Percentiles rank a stretch among this genome's conserved stretches.
These are phyloP conservation scores for Brachypteracias leptosomus DNA, from an alignment of 2,113 vertebrate genomes.

Conservation along the genomic window DNA sequence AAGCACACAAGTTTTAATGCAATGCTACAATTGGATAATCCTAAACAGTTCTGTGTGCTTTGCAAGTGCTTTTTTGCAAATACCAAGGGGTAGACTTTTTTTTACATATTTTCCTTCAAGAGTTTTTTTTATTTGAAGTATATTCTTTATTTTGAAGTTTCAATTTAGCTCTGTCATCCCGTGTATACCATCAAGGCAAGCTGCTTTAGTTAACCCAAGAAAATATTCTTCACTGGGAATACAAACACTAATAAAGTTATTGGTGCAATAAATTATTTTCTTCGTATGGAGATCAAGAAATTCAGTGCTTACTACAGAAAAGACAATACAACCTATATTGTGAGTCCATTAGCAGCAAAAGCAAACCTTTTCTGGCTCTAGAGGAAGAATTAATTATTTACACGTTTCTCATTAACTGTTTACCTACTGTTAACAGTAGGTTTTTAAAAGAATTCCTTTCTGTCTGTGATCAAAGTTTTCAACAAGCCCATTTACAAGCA, in stretches of 20 bases:
- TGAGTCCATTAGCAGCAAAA: slow-evolving; percentile 30
- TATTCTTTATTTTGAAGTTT: neutral
- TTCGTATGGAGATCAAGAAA: neutral
- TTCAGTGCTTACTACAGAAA: neutral
- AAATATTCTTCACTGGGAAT: neutral
- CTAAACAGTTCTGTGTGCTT: neutral
- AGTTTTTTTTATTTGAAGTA: neutral
- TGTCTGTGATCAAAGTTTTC: slow-evolving; percentile 55
- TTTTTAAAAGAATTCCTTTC: slow-evolving; percentile 41
- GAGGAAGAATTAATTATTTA: slow-evolving; percentile 68
- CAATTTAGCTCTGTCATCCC: neutral
- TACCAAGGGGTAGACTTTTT: neutral
- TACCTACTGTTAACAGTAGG: slow-evolving; percentile 49
- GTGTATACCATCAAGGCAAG: neutral
- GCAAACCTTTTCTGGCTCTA: slow-evolving; percentile 37
- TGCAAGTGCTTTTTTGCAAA: neutral
- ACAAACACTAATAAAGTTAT: neutral
- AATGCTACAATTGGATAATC: neutral
- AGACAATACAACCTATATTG: neutral
- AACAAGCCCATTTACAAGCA: slow-evolving; percentile 22
- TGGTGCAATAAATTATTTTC: neutral
- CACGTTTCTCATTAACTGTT: slow-evolving; percentile 65
- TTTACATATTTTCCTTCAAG: neutral
- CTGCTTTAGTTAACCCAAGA: neutral
- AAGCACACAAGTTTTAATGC: neutral